phyloP scores from a whole-genome alignment of 2,888 invertebrate genomes.

The Embidobia sp. region DNA sequence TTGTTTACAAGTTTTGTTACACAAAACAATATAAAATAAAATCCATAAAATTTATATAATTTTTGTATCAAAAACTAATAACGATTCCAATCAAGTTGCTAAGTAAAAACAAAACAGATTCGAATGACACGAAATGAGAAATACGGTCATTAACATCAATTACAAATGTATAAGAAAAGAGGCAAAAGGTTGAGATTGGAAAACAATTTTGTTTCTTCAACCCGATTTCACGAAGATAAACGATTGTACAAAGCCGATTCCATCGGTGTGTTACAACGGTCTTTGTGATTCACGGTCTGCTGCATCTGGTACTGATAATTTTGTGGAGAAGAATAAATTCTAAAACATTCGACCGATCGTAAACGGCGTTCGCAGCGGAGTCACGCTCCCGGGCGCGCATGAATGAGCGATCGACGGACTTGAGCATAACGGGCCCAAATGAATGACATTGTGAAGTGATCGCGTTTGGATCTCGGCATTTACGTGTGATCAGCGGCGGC shows the following conservation, averaged over 20 bases:
- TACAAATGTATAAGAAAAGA: neutral
- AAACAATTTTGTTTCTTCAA: conserved; percentile 31
- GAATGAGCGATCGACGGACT: conserved; percentile 23
- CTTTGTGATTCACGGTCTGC: conserved; percentile 51
- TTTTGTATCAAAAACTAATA: too few species aligned
- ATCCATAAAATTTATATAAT: too few species aligned
- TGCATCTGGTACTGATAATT: conserved; percentile 28
- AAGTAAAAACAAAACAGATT: too few species aligned
- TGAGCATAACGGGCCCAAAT: conserved; percentile 9
- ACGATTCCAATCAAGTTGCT: too few species aligned
- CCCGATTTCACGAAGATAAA: conserved; percentile 55
- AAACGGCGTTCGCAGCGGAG: neutral
- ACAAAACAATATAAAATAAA: too few species aligned
- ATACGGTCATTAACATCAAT: too few species aligned
- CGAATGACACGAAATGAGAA: too few species aligned
- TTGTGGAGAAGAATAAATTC: conserved; percentile 21
- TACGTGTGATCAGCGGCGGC: conserved; percentile 29
- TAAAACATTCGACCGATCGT: conserved; percentile 51
- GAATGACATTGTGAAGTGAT: neutral
- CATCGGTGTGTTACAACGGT: conserved; percentile 47
- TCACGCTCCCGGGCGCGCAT: conserved; percentile 57
- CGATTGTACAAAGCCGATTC: conserved; percentile 31
- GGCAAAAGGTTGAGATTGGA: conserved; percentile 18
- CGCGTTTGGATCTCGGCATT: conserved; percentile 3
- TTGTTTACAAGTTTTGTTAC: too few species aligned